Evolutionary conservation across 1,140 invertebrate species (phyloP), one percentile per base, ranked within the genome.

Genomic region (Sipha flava): DNA sequence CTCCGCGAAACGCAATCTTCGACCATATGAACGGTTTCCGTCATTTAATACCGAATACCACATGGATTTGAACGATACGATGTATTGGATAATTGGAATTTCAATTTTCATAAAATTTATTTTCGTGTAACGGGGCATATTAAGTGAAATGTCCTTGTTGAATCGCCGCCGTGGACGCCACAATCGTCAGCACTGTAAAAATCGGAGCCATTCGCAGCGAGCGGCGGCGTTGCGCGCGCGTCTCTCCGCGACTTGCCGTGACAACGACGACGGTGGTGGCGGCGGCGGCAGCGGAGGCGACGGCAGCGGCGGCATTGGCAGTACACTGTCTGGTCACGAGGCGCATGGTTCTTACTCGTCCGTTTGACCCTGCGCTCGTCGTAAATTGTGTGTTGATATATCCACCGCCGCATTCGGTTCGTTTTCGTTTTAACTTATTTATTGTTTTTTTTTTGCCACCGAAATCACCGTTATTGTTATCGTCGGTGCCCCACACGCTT

Each of bases 181-280:
- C n/a, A n/a, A 34, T 43, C n/a, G 64, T 66, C 64, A 66, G 64
- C 64, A 66, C 64, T 43, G 64, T 66, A 66, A 66, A 66, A 40
- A 66, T 43, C 37, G 21, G 64, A 34, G 18, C 29, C n/a, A n/a
- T n/a, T n/a, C 26, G 16, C 26, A 6, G 57, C 14, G 29, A 9
- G 34, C 59, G 31, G 7, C 18, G 29, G 31, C 31, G 64, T 34
- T 66, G 64, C 21, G 37, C 62, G 62, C 64, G 21, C 37, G 64
- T 43, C 34, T 43, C 64, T 18, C 9, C 14, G 18, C 9, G 62
- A 31, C 64, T 21, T 37, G 62, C 1, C 62, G 64, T 21, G 34
- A 40, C 37, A 18, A 34, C 43, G 59, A n/a, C 31, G 14, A 12
- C 31, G 59, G 26, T 2, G 18, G 18, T 62, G 18, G 34, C 29